Conservation (phyloP, 2,888 invertebrate species). For the Polia nebulosa region DNA sequence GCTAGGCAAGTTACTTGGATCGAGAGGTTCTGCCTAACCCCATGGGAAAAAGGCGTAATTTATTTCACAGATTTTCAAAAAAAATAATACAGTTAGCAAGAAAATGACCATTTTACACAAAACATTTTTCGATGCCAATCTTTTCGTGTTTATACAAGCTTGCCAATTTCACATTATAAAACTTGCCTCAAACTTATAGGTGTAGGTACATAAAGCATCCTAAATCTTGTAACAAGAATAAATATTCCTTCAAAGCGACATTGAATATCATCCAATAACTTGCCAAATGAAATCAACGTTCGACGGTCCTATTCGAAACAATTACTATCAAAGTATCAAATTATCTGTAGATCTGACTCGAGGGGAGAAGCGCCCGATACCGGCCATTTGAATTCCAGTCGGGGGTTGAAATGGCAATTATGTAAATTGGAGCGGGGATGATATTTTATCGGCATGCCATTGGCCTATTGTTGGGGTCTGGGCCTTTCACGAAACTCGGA, state of each 20-base stretch:
- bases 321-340: conserved; percentile 55
- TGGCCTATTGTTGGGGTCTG: conserved; percentile 33
- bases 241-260: conserved; percentile 12
- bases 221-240: not conserved
- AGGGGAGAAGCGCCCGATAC: conserved; percentile 36
- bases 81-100: too few relatives aligned
- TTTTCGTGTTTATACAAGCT: too few relatives aligned
- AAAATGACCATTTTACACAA: too few relatives aligned
- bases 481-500: conserved; percentile 20
- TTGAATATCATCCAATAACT: conserved; percentile 38
- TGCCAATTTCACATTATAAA: too few relatives aligned
- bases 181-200: too few relatives aligned
- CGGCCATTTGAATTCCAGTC: conserved; percentile 55
- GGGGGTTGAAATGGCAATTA: conserved; percentile 59
- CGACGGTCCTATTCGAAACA: conserved; percentile 25
- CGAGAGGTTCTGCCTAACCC: too few relatives aligned
- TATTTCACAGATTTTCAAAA: too few relatives aligned
- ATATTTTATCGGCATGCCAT: conserved; percentile 61
- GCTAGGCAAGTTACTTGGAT: too few relatives aligned
- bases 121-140: too few relatives aligned
- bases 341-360: conserved; percentile 31
- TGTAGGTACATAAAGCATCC: too few relatives aligned
- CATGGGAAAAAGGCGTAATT: too few relatives aligned
- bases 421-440: conserved; percentile 53
- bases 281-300: conserved; percentile 44